Evolutionary conservation across 2,113 vertebrate species (phyloP).

Genomic region (Willisornis vidua): DNA sequence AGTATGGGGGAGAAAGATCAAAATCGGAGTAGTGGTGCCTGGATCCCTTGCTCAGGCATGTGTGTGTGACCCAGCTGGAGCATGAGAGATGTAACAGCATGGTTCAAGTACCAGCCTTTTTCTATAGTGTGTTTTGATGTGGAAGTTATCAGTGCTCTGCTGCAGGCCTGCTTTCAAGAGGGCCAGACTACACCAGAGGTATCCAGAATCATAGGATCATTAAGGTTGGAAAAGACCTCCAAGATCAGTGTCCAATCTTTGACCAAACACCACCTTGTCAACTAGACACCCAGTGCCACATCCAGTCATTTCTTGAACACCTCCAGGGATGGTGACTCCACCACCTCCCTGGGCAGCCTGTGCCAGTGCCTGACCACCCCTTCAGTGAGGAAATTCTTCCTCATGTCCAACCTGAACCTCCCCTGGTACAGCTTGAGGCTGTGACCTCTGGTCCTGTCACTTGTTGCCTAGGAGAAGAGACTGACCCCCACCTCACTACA

Average conservation of each 20-base stretch:
- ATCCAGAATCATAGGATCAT: not conserved
- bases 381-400: not conserved
- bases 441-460: not conserved
- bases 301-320: not conserved
- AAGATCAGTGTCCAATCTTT: not conserved
- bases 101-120: not conserved
- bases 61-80: not conserved
- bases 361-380: not conserved
- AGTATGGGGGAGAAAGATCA: not conserved
- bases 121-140: not conserved
- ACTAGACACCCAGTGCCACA: not conserved
- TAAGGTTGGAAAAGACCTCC: not conserved
- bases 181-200: not conserved
- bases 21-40: not conserved
- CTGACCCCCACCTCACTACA: not conserved
- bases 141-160: not conserved
- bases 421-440: not conserved
- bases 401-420: not conserved
- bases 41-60: not conserved
- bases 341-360: not conserved
- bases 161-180: not conserved
- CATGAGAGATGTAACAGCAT: not conserved
- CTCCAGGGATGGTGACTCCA: not conserved
- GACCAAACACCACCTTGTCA: not conserved
- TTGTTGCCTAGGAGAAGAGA: not conserved